Conservation (phyloP, 2,888 invertebrate genomes). For the Fabriciana adippe region DNA sequence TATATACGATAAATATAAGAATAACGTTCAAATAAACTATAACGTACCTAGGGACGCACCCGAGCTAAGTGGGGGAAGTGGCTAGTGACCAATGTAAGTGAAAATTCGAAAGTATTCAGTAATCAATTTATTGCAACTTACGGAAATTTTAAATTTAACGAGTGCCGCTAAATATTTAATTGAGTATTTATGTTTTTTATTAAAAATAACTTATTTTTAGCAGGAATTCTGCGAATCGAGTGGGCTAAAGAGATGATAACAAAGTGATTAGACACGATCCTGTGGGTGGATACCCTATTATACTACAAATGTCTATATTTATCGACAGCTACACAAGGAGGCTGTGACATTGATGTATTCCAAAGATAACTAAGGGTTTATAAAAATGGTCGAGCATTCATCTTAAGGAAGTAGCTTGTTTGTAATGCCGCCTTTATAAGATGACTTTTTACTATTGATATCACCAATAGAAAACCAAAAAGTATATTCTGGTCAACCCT, state of each 20-base stretch:
- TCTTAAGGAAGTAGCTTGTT: slow-evolving; percentile 9
- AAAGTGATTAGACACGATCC: slow-evolving; percentile 29
- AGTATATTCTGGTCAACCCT: background rate
- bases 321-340: slow-evolving; percentile 18
- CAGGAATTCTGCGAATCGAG: slow-evolving; percentile 4
- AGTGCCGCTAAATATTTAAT: too few species aligned
- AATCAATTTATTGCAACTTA: too few species aligned
- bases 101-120: too few species aligned
- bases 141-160: too few species aligned
- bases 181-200: background rate
- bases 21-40: too few species aligned
- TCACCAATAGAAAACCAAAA: too few species aligned
- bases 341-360: slow-evolving; percentile 29
- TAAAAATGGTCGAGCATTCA: slow-evolving; percentile 11
- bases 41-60: too few species aligned
- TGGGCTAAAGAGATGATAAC: slow-evolving; percentile 16
- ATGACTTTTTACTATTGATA: background rate
- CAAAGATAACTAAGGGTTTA: slow-evolving; percentile 23
- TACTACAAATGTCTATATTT: slow-evolving; percentile 31
- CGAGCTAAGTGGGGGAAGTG: too few species aligned
- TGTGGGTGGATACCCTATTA: slow-evolving; percentile 30
- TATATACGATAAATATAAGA: too few species aligned
- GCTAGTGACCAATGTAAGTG: too few species aligned
- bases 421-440: background rate
- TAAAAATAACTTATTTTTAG: slow-evolving; percentile 1